Base-by-base conservation (phyloP, 1,140 invertebrate genomes). In the Gonioctena quinquepunctata region DNA sequence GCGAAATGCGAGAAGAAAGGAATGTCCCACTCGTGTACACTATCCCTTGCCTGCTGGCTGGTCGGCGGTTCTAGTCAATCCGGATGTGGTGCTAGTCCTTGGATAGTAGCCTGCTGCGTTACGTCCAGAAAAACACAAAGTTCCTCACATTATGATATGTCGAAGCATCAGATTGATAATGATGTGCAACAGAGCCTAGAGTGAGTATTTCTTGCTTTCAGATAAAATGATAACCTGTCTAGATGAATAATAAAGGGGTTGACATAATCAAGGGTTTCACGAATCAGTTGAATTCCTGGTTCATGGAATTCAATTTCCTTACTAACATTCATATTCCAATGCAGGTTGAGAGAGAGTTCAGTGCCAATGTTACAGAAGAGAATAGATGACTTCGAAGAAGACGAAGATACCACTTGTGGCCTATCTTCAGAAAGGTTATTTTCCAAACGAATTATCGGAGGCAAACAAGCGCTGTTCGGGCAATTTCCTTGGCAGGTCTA, bases 401-500 rank as follows among this genome's bases (percentile, higher is more conserved):
- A 75, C 23, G 75, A 79, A 49, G 33, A 66, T 13, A 16, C 52
- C 5, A 1, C 19, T 1, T 83, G 82, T 66, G 81, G 82, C 3
- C 26, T 83, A 49, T 81, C 81, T n/a, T 60, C 72, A 21, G 78
- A 82, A 27, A 74, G 80, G 71, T 84, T 87, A 48, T 77, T 93
- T 8, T 88, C 90, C 75, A 93, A 93, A 77, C 82, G 93, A 66
- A 94, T 95, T 50, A 93, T 95, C 52, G 91, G 91, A 8, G 91
- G 91, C 2, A 81, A 88, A 8, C 89, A 90, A 56, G 91, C 91
- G 0, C 84, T 86, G 64, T 90, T 91, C 74, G 93, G 90, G 0
- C 92, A 94, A 84, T 91, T 93, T 79, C 93, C 93, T 1, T 95
- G 93, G 93, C 92, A 94, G 82, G 92, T 92, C 0, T 93, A 94